Conservation (phyloP, 1,140 invertebrate genomes). For the Myzus persicae region DNA sequence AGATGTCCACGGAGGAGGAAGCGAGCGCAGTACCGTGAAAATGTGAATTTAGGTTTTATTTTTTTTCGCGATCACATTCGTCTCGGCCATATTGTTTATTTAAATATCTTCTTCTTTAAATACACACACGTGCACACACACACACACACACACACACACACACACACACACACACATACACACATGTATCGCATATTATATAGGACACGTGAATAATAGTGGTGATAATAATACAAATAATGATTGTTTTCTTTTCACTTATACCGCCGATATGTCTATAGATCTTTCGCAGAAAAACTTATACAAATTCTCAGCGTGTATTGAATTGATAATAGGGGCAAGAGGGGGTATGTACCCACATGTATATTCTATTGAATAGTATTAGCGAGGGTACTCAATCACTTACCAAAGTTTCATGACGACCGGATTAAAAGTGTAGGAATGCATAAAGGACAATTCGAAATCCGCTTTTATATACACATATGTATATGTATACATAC, state of each 20-base stretch:
- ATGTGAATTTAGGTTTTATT: slow-evolving; percentile 50
- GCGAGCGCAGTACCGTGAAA: slow-evolving; percentile 46
- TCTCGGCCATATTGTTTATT: slow-evolving; percentile 58
- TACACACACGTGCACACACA: background rate
- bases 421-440: too few species aligned
- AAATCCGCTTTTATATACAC: too few species aligned
- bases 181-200: background rate
- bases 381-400: too few species aligned
- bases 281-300: background rate
- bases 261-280: background rate
- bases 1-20: background rate
- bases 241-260: background rate
- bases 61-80: slow-evolving; percentile 38
- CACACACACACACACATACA: background rate
- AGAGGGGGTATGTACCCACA: background rate
- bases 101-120: slow-evolving; percentile 42
- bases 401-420: too few species aligned
- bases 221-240: background rate
- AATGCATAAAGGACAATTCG: too few species aligned
- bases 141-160: background rate
- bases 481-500: background rate
- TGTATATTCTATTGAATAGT: background rate
- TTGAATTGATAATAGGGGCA: background rate
- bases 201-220: slow-evolving; percentile 37
- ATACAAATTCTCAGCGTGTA: background rate